Evolutionary conservation across 2,888 invertebrate species (phyloP).

Genomic region (Smittia sp.): DNA sequence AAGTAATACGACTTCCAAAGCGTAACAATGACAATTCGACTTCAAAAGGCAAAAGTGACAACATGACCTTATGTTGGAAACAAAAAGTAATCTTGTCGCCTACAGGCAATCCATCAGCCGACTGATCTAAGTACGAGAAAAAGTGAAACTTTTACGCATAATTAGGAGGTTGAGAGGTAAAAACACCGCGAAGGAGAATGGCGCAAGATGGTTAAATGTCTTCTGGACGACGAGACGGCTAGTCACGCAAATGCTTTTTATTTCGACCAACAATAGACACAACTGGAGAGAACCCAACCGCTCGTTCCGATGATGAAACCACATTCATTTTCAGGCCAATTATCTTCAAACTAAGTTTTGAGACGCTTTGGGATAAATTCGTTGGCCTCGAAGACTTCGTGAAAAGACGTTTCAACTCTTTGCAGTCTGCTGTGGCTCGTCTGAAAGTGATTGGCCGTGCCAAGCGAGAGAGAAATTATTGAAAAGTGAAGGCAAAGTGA

Average conservation of each 20-base stretch:
- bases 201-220: conserved; percentile 3
- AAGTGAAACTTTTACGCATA: conserved; percentile 8
- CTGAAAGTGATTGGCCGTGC: not conserved
- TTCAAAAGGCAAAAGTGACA: not conserved
- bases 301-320: conserved; percentile 28
- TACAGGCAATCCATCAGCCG: not conserved
- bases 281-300: not conserved
- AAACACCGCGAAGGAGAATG: not conserved
- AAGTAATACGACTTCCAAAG: too few relatives aligned
- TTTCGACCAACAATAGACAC: conserved; percentile 16
- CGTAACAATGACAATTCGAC: too few relatives aligned
- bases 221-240: conserved; percentile 2
- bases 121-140: not conserved
- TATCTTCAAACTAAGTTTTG: not conserved
- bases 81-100: not conserved
- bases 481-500: not conserved
- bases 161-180: not conserved
- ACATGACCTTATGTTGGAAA: not conserved
- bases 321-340: conserved; percentile 6
- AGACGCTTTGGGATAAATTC: not conserved
- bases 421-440: not conserved
- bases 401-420: not conserved
- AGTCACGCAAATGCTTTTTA: conserved; percentile 31
- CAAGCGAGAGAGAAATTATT: not conserved
- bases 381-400: too few relatives aligned